Evolutionary conservation across 53 echinoderm and acorn worm species (phyloP).

Genomic region (Crossaster papposus): DNA sequence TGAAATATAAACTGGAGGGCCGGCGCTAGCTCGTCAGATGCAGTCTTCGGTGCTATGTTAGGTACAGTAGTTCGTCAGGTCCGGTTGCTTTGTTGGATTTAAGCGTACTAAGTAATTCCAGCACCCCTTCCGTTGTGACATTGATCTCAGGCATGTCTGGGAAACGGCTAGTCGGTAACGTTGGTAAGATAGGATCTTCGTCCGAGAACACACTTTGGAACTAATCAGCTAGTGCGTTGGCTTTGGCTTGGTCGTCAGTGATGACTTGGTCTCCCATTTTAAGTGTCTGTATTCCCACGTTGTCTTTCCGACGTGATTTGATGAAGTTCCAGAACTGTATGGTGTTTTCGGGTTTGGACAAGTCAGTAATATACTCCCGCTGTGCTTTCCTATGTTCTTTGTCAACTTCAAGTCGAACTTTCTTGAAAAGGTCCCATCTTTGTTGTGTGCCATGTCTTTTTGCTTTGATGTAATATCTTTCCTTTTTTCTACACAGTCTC

Average conservation of each 20-base stretch:
- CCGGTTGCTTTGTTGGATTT: neutral
- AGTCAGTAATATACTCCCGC: neutral
- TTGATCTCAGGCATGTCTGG: conserved; percentile 42
- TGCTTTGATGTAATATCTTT: conserved; percentile 55
- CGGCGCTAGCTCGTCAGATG: neutral
- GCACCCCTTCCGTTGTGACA: neutral
- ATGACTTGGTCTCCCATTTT: conserved; percentile 29
- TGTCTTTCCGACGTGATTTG: conserved; percentile 51
- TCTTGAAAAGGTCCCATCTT: conserved; percentile 45
- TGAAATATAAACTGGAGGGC: neutral
- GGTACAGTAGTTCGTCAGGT: neutral
- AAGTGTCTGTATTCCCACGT: conserved; percentile 54
- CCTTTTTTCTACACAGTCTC: conserved; percentile 53
- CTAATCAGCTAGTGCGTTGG: conserved; percentile 47
- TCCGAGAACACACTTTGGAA: conserved; percentile 48
- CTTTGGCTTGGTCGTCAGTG: conserved; percentile 58
- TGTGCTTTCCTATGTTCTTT: conserved; percentile 36
- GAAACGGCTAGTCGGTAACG: conserved; percentile 11
- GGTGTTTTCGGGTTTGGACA: neutral
- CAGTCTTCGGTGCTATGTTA: neutral
- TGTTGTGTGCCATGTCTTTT: neutral
- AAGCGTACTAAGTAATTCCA: neutral
- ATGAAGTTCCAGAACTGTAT: conserved; percentile 57
- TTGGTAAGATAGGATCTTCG: neutral
- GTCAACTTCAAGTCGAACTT: conserved; percentile 20